Evolutionary conservation across 2,113 vertebrate genomes (phyloP), one percentile per base, ranked within the genome.

Genomic region (Eurypyga helias): DNA sequence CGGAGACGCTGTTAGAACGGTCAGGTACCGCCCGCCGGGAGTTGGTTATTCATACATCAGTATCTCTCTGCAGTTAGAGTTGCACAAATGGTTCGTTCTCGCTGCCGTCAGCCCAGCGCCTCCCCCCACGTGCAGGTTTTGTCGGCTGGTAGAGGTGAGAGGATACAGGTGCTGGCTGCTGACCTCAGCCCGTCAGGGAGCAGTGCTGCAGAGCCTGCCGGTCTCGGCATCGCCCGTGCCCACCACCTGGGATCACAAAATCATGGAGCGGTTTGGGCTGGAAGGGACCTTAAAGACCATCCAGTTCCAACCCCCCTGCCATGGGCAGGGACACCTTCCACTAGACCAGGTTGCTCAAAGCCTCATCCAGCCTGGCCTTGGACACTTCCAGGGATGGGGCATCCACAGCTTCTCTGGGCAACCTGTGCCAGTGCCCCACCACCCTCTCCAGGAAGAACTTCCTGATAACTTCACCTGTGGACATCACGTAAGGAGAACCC

Each of bases 221-320:
- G 66, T 58, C 36, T 65, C 36, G 10, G 1, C 13, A 3, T 43
- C 17, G 15, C 78, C n/a, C 0, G 0, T 58, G 48, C 5, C 1
- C 29, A 29, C 2, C 19, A 5, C 24, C n/a, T n/a, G n/a, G n/a
- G n/a, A n/a, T n/a, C n/a, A n/a, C n/a, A n/a, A n/a, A n/a, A n/a
- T n/a, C n/a, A n/a, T n/a, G n/a, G n/a, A n/a, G n/a, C n/a, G n/a
- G n/a, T n/a, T n/a, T n/a, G n/a, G n/a, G n/a, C n/a, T n/a, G n/a
- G n/a, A n/a, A n/a, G n/a, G n/a, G n/a, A n/a, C n/a, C n/a, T n/a
- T n/a, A n/a, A n/a, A n/a, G n/a, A n/a, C n/a, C n/a, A n/a, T n/a
- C n/a, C n/a, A n/a, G n/a, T n/a, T n/a, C n/a, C n/a, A n/a, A n/a
- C n/a, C n/a, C n/a, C n/a, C n/a, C n/a, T n/a, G n/a, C n/a, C n/a